These are phyloP conservation scores for Cephus cinctus DNA, from an alignment of 1,140 invertebrate genomes.

Conservation along the genomic window DNA sequence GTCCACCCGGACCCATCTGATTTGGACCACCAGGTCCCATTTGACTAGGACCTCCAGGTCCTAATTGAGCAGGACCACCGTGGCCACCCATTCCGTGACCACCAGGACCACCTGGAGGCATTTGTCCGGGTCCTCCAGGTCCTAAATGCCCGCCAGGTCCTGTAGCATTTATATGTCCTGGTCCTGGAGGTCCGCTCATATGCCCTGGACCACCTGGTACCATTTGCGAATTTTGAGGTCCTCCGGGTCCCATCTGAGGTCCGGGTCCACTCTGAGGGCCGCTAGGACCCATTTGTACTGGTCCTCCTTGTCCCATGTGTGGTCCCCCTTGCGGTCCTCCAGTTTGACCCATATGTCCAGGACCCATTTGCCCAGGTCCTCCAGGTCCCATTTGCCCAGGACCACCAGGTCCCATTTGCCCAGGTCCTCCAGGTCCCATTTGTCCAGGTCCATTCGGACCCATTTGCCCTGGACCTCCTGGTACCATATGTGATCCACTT, in stretches of 20 bases:
- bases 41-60: constrained; percentile 21
- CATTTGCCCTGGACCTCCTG: constrained; percentile 5
- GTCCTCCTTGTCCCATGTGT: constrained; percentile 37
- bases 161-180: constrained; percentile 4
- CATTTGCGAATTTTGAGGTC: neutral
- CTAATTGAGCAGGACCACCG: constrained; percentile 26
- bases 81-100: constrained; percentile 2
- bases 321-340: constrained; percentile 35
- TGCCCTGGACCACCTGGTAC: constrained; percentile 1
- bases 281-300: constrained; percentile 6
- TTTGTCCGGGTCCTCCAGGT: constrained; percentile 7
- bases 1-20: constrained; percentile 16
- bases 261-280: neutral
- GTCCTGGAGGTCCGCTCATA: neutral
- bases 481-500: constrained; percentile 4
- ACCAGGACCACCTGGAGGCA: constrained; percentile 4
- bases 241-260: constrained; percentile 19
- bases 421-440: constrained; percentile 3
- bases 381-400: constrained; percentile 16
- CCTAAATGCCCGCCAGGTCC: neutral
- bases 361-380: constrained; percentile 16
- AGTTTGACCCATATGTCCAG: constrained; percentile 41
- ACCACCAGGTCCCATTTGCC: constrained; percentile 3
- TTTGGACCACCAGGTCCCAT: constrained; percentile 22
- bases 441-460: neutral